Conservation (phyloP, 2,113 vertebrate genomes). For the Kobus ellipsiprymnus region DNA sequence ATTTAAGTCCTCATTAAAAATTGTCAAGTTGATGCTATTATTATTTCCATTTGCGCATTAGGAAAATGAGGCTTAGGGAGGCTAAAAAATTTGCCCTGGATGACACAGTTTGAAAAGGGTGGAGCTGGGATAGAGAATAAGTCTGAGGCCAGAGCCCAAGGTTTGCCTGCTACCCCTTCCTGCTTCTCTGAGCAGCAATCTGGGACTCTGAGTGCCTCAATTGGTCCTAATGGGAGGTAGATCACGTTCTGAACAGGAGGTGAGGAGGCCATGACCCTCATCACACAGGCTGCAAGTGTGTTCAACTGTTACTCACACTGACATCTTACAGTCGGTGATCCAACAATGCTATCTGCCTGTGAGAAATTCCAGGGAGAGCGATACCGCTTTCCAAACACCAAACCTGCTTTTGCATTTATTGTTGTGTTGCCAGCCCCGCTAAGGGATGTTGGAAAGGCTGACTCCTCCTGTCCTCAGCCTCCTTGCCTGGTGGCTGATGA, state of each 20-base stretch:
- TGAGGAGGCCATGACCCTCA: not conserved
- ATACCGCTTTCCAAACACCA: not conserved
- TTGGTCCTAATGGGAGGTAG: accelerated
- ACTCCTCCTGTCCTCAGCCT: not conserved
- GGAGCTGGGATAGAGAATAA: not conserved
- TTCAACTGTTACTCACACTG: not conserved
- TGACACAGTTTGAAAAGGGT: not conserved
- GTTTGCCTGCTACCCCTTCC: not conserved
- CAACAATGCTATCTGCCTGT: not conserved
- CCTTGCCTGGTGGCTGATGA: not conserved
- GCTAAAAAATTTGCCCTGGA: not conserved
- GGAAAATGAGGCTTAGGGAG: not conserved
- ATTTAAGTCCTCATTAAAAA: not conserved
- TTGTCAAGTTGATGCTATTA: not conserved
- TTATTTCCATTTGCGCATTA: not conserved
- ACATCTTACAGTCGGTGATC: not conserved
- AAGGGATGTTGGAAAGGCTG: not conserved
- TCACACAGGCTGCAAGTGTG: not conserved
- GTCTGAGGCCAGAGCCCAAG: not conserved
- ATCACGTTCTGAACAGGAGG: not conserved
- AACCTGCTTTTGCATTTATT: not conserved
- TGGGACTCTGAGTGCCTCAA: not conserved
- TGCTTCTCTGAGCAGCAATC: not conserved
- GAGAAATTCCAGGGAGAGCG: not conserved
- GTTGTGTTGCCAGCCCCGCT: not conserved